Evolutionary conservation across 2,113 vertebrate species (phyloP), one percentile per base, ranked within the genome.

Genomic region (Struthidea cinerea): DNA sequence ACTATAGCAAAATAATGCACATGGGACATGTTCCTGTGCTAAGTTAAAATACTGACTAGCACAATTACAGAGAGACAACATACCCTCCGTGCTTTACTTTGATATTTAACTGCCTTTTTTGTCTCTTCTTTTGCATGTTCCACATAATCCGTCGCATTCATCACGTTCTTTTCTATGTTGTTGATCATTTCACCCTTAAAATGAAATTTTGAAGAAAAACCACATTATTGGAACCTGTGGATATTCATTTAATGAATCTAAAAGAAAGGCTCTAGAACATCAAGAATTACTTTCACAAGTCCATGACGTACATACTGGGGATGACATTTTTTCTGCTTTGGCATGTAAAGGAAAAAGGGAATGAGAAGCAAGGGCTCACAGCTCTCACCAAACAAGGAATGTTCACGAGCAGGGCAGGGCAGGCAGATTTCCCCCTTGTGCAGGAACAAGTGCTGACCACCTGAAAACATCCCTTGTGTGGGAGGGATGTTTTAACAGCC

Each of bases 101-200:
- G 99, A 77, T 99, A 99, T 94, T 98, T 98, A 65, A 99, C 97
- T 15, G 99, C 99, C 88, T 99, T 99, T 92, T 99, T 99, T 8
- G 99, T 99, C 91, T 99, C 98, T 56, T 99, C 99, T 80, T 99
- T 99, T 26, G 99, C 99, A 5, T 98, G 98, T 18, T 96, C 98
- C 46, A 99, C 98, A 0, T 99, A 99, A 78, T 99, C 99, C 2
- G 96, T 91, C 1, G 99, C 98, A 24, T 98, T 99, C 94, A 96
- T 98, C 24, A 99, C 98, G 1, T 99, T 99, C 42, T 98, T 99
- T 89, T 99, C 99, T 60, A 99, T 99, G 98, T 99, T 99, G 97
- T 99, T 98, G 71, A 99, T 98, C 99, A 99, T 99, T 55, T 99
- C 99, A 7, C 99, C 99, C 99, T 99, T 87, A 39, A 97, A 93